phyloP scores from a whole-genome alignment of 2,113 vertebrate species.

The Herpailurus yagouaroundi region DNA sequence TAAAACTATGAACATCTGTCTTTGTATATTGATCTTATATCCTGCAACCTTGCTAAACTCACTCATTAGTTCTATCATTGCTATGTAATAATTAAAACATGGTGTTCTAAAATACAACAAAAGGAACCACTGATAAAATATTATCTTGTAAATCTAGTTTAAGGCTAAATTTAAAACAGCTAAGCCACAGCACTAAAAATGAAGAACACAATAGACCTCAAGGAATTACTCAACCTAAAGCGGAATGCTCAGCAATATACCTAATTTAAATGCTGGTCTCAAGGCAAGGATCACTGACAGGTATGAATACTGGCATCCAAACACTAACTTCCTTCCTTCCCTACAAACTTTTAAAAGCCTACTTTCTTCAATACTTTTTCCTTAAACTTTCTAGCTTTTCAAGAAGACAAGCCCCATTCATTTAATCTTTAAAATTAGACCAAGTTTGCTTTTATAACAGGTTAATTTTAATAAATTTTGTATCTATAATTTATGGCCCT shows the following conservation, averaged over 20 bases:
- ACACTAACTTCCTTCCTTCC: neutral
- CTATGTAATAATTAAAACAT: neutral
- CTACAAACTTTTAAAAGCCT: neutral
- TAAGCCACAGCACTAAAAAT: neutral
- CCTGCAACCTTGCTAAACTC: neutral
- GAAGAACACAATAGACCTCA: neutral
- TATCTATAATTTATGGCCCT: neutral
- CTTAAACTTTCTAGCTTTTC: neutral
- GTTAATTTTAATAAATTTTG: neutral
- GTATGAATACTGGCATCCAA: neutral
- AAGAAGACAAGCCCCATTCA: neutral
- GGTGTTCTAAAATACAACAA: neutral
- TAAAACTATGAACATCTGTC: neutral
- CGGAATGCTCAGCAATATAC: neutral
- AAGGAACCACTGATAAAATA: neutral
- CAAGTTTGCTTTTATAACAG: neutral
- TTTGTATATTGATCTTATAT: neutral
- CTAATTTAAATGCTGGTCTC: slow-evolving; percentile 30
- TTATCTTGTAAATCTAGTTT: neutral
- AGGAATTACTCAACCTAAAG: neutral
- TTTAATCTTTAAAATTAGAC: neutral
- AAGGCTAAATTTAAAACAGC: neutral
- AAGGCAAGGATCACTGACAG: neutral
- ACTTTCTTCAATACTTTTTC: neutral
- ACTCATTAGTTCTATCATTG: neutral